These are phyloP conservation scores for Achlya flavicornis DNA, from an alignment of 2,888 invertebrate genomes.

Conservation along the genomic window DNA sequence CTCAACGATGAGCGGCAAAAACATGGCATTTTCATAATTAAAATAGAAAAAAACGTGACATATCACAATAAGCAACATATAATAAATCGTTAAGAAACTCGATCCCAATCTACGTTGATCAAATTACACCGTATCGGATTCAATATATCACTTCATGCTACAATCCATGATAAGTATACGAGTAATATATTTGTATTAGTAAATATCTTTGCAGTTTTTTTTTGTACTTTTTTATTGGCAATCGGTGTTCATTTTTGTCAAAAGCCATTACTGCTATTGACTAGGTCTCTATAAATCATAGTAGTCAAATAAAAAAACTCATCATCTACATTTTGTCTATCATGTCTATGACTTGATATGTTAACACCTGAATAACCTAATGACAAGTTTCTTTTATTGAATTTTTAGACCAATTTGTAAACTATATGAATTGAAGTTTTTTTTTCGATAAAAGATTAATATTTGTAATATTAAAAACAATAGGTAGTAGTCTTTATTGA, in stretches of 20 bases:
- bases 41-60: background rate
- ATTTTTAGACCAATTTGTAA: background rate
- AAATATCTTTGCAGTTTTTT: background rate
- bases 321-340: background rate
- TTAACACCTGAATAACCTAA: background rate
- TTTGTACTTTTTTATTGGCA: too few relatives aligned
- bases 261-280: too few relatives aligned
- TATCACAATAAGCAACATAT: conserved; percentile 17
- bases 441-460: too few relatives aligned
- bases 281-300: too few relatives aligned
- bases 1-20: background rate
- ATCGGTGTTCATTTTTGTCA: too few relatives aligned
- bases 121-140: conserved; percentile 8
- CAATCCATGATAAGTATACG: background rate
- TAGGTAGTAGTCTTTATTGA: background rate
- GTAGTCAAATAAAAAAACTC: too few relatives aligned
- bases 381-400: background rate
- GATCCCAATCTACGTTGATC: background rate
- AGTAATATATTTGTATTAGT: background rate
- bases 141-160: conserved; percentile 15
- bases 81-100: conserved; percentile 14
- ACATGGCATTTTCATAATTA: background rate
- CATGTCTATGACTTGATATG: background rate
- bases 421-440: background rate
- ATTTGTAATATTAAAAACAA: background rate